Evolutionary conservation across 2,888 invertebrate genomes (phyloP).

Genomic region (Ametastegia equiseti): DNA sequence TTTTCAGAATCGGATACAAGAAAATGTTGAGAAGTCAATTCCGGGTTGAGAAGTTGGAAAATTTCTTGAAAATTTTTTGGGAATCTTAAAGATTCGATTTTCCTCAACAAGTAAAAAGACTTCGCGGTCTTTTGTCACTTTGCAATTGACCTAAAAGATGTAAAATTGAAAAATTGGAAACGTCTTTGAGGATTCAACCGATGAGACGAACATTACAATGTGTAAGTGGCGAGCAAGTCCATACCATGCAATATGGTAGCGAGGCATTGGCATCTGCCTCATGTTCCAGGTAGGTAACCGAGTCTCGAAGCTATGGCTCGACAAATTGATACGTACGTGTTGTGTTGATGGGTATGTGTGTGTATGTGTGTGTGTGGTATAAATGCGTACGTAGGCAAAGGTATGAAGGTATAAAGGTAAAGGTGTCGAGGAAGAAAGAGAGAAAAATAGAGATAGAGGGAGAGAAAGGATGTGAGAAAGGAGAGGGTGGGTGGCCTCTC

Average conservation of each 20-base stretch:
- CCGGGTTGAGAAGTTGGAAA: too few relatives aligned
- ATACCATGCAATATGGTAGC: not conserved
- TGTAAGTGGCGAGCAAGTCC: not conserved
- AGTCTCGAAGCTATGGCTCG: not conserved
- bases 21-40: too few relatives aligned
- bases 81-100: too few relatives aligned
- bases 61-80: too few relatives aligned
- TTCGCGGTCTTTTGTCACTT: too few relatives aligned
- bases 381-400: not conserved
- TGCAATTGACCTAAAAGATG: not conserved
- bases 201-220: not conserved
- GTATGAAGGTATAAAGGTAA: not conserved
- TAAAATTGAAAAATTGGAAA: not conserved
- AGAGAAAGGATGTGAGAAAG: not conserved
- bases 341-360: not conserved
- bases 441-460: not conserved
- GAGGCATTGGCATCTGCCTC: not conserved
- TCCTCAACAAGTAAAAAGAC: too few relatives aligned
- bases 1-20: too few relatives aligned
- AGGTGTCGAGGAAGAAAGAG: not conserved
- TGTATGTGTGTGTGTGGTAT: not conserved
- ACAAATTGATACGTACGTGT: not conserved
- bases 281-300: not conserved
- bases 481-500: slow-evolving; percentile 4
- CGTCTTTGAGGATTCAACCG: not conserved